These are phyloP conservation scores for Trialeurodes vaporariorum DNA, from an alignment of 1,140 invertebrate genomes.

Conservation along the genomic window DNA sequence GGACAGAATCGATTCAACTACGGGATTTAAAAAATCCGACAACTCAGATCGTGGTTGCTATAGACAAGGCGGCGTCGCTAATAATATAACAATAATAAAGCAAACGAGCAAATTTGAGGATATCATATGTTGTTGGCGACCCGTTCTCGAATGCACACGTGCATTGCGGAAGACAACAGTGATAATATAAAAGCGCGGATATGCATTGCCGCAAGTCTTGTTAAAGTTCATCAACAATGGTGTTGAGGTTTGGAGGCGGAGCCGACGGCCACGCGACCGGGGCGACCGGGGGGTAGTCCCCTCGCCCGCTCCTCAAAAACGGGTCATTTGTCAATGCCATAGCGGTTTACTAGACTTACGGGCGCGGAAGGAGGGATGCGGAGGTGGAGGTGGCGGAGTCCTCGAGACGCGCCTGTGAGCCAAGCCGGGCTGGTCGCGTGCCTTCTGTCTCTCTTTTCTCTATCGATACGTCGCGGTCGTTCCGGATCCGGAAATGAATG, in stretches of 20 bases:
- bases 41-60: too few relatives aligned
- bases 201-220: too few relatives aligned
- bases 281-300: background rate
- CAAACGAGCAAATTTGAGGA: background rate
- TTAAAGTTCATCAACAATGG: too few relatives aligned
- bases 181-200: too few relatives aligned
- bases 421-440: too few relatives aligned
- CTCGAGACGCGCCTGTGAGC: too few relatives aligned
- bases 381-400: background rate
- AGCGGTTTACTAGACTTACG: too few relatives aligned
- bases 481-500: background rate
- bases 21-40: too few relatives aligned
- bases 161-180: background rate
- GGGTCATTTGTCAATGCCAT: background rate
- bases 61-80: background rate
- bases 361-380: constrained; percentile 2
- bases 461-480: background rate
- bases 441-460: too few relatives aligned
- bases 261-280: background rate
- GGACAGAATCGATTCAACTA: too few relatives aligned
- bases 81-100: background rate
- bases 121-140: background rate
- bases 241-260: background rate
- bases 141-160: background rate
- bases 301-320: background rate